Evolutionary conservation across 2,797 vertebrate genomes (phyloP).

Genomic region (Luscinia megarhynchos): DNA sequence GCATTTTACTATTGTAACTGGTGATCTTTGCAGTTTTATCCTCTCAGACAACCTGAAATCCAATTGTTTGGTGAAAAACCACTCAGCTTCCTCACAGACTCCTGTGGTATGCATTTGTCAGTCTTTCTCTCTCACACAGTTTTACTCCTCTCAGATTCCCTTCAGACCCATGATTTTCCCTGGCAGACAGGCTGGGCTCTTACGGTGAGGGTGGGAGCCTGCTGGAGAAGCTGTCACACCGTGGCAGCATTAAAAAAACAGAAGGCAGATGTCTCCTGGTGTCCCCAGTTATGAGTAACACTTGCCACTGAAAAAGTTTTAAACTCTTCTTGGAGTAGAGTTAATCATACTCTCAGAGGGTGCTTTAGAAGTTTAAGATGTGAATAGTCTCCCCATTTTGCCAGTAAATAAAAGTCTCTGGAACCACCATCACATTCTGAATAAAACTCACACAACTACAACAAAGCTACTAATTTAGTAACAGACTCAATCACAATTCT

Average conservation of each 20-base stretch:
- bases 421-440: neutral
- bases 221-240: neutral
- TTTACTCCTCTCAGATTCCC: neutral
- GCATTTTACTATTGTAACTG: neutral
- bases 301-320: neutral
- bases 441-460: neutral
- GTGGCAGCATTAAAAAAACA: rapidly evolving
- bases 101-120: neutral
- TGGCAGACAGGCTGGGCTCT: neutral
- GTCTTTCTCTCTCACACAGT: neutral
- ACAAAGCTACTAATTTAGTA: slow-evolving; percentile 20
- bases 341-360: neutral
- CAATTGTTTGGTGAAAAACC: neutral
- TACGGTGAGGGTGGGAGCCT: neutral
- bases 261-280: neutral
- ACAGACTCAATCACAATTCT: slow-evolving; percentile 13
- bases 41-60: neutral
- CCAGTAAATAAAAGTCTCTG: neutral
- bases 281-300: neutral
- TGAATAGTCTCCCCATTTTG: neutral
- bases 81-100: neutral
- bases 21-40: neutral
- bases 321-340: neutral
- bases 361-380: neutral
- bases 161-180: slow-evolving; percentile 7